Base-by-base conservation (phyloP, 2,888 invertebrate species). In the Zelleria hepariella region DNA sequence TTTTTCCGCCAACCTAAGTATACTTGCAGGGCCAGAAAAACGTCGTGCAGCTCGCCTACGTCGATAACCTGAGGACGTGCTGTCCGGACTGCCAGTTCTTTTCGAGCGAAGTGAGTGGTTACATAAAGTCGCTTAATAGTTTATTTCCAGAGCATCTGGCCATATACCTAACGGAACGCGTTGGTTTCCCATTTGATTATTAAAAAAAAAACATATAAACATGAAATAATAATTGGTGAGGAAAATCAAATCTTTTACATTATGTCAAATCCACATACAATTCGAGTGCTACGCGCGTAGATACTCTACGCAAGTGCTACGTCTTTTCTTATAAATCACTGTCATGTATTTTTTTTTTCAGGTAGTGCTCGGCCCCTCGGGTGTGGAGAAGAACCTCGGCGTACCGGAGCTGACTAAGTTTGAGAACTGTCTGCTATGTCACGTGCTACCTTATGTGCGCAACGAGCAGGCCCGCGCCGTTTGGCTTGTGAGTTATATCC, bases 11-110 rank as follows among this genome's bases (percentile, higher is more conserved):
- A n/a, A n/a, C n/a, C n/a, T n/a, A n/a, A n/a, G n/a, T n/a, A n/a
- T n/a, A n/a, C n/a, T n/a, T n/a, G n/a, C n/a, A 42, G 32, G 87
- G 87, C 6, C 63, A 56, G 7, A 77, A 70, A 62, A 68, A 72
- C 7, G 71, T 78, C 4, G 63, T 75, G 24, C 86, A 87, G 65
- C 82, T 82, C 66, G 87, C 76, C 0, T 87, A 80, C 58, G 84
- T 83, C 1, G 87, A 86, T 64, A 82, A 76, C 51, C 64, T 85
- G 2, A 77, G 76, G 0, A 75, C 73, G 1, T 86, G 86, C 59
- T 83, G 83, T 8, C 87, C 86, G 0, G 72, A 78, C 59, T 85
- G 85, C 60, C 86, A 86, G 67, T 87, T 75, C 67, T 85, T 86
- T 62, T 76, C 85, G 2, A 82, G 74, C 62, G 85, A 86, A 60